Evolutionary conservation across 2,113 vertebrate species (phyloP), one percentile per base, ranked within the genome.

Genomic region (Ascaphus truei): DNA sequence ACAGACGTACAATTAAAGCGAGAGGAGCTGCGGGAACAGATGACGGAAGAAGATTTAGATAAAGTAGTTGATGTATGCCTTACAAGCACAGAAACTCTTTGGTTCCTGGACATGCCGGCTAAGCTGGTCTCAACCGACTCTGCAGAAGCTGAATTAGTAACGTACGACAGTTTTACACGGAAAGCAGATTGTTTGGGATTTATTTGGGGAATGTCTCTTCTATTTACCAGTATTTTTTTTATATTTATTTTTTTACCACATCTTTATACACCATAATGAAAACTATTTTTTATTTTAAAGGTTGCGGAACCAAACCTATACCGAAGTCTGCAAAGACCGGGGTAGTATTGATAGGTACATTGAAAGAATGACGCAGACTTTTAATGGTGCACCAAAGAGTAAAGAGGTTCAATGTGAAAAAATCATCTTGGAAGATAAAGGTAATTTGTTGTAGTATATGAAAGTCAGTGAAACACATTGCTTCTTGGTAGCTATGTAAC

Each of bases 381-480:
- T 96, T 56, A 91, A 84, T 0, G 86, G 79, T 52, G 85, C 86
- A 0, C 16, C 77, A 3, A 98, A 96, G 77, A 84, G 73, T 68
- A 98, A 97, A 76, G 89, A 90, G 0, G 79, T 88, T 41, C 95
- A 98, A 18, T 92, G 84, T 76, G 88, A 95, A 4, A 67, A 13
- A 25, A 63, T 92, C 58, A 0, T 53, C 58, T 62, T 72, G 75
- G 82, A 80, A 71, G 92, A 96, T 2, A 80, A 91, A 91, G 95
- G 96, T 95, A 68, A 81, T 30, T 31, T 52, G 12, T 43, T 3
- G 5, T 39, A n/a, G 4, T 33, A 33, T 33, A 6, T 33, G 5
- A 33, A 33, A 33, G 31, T 33, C 31, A 33, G 11, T n/a, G n/a
- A n/a, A n/a, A n/a, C n/a, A n/a, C n/a, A 8, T 33, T 5, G 31